phyloP scores from a whole-genome alignment of 1,140 invertebrate species.

The Cardiocondyla obscurior region DNA sequence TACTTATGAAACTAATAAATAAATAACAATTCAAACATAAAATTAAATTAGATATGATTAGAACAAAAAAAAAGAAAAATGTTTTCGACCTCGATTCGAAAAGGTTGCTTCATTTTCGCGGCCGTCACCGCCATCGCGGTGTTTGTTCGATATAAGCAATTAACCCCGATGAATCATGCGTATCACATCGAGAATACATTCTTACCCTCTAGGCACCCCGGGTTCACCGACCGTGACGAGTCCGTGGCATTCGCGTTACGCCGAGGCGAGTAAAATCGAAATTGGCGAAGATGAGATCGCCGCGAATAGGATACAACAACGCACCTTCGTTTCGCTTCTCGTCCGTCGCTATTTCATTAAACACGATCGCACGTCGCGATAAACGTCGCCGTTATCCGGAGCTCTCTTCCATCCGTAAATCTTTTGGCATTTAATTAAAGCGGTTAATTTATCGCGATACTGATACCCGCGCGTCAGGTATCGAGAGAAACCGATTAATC shows the following conservation, averaged over 20 bases:
- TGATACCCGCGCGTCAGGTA: not conserved
- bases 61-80: not conserved
- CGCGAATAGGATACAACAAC: too few relatives aligned
- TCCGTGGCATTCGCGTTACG: not conserved
- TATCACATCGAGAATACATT: constrained; percentile 5
- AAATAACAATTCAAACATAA: too few relatives aligned
- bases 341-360: constrained; percentile 2
- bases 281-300: not conserved
- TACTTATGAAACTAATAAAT: too few relatives aligned
- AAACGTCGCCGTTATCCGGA: not conserved
- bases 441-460: not conserved
- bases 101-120: not conserved
- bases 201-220: not conserved
- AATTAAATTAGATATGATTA: too few relatives aligned
- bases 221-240: not conserved
- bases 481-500: not conserved
- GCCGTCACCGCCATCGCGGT: not conserved
- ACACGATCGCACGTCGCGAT: constrained; percentile 3
- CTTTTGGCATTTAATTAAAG: not conserved
- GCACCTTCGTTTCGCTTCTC: not conserved
- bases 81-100: not conserved
- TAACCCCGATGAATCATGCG: constrained; percentile 10
- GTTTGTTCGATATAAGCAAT: constrained; percentile 23
- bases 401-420: not conserved
- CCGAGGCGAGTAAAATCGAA: not conserved